Evolutionary conservation across 23 tunicate genomes (phyloP).

Genomic region (Phallusia fumigata): DNA sequence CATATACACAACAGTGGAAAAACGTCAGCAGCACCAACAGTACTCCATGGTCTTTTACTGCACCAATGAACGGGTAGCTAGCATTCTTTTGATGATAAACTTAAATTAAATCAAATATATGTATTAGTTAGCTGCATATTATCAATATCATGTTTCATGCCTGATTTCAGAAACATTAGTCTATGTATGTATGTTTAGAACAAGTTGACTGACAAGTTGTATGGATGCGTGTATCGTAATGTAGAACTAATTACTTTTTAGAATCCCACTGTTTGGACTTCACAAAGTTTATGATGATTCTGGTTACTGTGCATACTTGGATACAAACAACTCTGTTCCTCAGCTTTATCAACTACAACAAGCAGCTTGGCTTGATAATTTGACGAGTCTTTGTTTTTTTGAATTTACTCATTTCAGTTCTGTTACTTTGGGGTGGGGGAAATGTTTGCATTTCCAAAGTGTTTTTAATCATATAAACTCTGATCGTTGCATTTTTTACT

Average conservation of each 20-base stretch:
- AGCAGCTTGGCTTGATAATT: constrained; percentile 1
- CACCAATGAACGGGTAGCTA: neutral
- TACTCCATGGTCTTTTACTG: neutral
- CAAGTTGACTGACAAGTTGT: too few species aligned
- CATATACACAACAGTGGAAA: neutral
- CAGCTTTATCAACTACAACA: constrained; percentile 16
- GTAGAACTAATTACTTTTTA: neutral
- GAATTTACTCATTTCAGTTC: neutral
- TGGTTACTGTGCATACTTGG: constrained; percentile 67
- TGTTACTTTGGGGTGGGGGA: neutral
- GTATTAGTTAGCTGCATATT: too few species aligned
- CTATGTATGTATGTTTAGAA: too few species aligned
- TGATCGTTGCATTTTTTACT: neutral
- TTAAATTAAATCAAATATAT: too few species aligned
- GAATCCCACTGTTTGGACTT: neutral
- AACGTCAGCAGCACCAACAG: neutral
- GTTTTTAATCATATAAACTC: too few species aligned
- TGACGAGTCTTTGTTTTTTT: neutral
- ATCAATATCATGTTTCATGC: too few species aligned
- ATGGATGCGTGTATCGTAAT: too few species aligned
- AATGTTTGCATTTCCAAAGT: neutral
- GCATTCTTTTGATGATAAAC: too few species aligned
- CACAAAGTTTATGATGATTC: constrained; percentile 74
- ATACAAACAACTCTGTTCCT: constrained; percentile 7
- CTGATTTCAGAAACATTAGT: too few species aligned